Evolutionary conservation across 2,888 invertebrate genomes (phyloP), one percentile per base, ranked within the genome.

Genomic region (Mayetiola destructor): DNA sequence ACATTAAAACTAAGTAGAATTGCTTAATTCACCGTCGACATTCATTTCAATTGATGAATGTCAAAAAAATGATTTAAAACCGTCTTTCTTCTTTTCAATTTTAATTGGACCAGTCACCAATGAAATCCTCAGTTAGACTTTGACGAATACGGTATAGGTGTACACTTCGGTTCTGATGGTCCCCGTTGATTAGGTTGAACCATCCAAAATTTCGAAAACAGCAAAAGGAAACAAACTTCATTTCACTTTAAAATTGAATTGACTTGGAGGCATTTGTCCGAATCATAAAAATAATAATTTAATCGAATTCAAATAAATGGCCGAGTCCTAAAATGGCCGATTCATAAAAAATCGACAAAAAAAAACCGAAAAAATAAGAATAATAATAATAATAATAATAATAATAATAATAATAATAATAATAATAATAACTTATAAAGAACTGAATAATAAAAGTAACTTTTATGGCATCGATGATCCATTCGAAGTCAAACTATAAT

Each of bases 121-220:
- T 6, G 12, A 9, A 9, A 9, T 32, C 6, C 32, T 9, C 12
- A 32, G 6, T 30, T 52, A 52, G 16, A 14, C 30, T 16, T 29
- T 52, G 23, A 52, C 30, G 14, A 23, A 16, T 29, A 52, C 52
- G 2, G 52, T 52, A 30, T 30, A 52, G 12, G 52, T 52, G 52
- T 52, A 52, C 3, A 52, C 52, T 52, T 52, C 52, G 29, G 52
- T 52, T 52, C 52, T 52, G 10, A 2, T 16, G 30, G 39, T 39
- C 18, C 18, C 20, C 8, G n/a, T 16, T 39, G n/a, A 3, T n/a
- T 12, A 12, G 12, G 16, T 16, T 18, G 18, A 9, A 39, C 20
- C 18, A 39, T 16, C 5, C 4, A 12, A 3, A 36, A n/a, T 9
- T n/a, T 36, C 12, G 14, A 3, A 8, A n/a, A 14, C 4, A n/a